These are phyloP conservation scores for Limanda limanda DNA, from an alignment of 2,113 vertebrate species.

Conservation along the genomic window DNA sequence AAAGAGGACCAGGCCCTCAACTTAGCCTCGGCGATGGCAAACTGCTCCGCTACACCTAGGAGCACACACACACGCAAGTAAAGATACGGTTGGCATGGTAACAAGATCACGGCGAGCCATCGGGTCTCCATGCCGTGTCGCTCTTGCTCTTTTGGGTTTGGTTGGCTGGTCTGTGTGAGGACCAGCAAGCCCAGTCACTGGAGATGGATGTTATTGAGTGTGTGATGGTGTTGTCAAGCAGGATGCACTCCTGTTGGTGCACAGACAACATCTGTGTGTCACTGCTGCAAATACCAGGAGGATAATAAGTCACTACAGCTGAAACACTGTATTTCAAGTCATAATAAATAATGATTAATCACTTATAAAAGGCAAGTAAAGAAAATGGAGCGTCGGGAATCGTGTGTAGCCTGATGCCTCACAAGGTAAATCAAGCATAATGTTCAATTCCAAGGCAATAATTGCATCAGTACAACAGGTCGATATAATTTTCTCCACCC, in stretches of 20 bases:
- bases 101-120: constrained; percentile 25
- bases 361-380: no score
- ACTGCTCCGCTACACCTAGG: constrained; percentile 93
- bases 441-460: no score
- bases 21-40: constrained; percentile 97
- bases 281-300: background rate
- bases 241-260: background rate
- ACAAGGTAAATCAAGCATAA: no score
- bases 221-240: constrained; percentile 8
- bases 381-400: no score
- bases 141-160: background rate
- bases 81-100: constrained; percentile 55
- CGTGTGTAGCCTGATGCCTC: no score
- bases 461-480: no score
- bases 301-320: background rate
- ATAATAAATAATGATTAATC: no score
- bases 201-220: background rate
- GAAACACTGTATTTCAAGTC: no score
- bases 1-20: constrained; percentile 97
- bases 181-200: constrained; percentile 1
- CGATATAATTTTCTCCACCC: background rate
- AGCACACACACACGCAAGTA: constrained; percentile 10
- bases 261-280: background rate
- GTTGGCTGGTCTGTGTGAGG: constrained; percentile 21
- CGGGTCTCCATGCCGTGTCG: constrained; percentile 1